Base-by-base conservation (phyloP, 2,797 vertebrate species). In the Sebastolobus alascanus region DNA sequence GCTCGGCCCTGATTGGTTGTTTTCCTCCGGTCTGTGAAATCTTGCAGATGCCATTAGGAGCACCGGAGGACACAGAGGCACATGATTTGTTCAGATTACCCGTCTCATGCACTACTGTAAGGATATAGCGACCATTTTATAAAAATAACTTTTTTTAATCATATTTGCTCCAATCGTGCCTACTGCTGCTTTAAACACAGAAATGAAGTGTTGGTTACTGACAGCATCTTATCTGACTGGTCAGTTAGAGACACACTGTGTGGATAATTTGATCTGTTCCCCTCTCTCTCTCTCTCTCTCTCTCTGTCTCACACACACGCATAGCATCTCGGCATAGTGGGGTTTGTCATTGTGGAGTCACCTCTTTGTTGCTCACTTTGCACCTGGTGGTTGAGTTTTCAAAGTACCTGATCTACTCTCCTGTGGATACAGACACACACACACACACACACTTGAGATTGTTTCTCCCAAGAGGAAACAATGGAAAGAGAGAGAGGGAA, bases 301-400 rank as follows among this genome's bases (percentile, higher is more conserved):
- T 50, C 46, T 5, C 38, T 11, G 25, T 22, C 4, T 13, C 46
- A n/a, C 22, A 76, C 52, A 60, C 1, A 31, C 14, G 6, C 3
- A 5, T 13, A 43, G 50, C 35, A 40, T 68, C 52, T 33, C 1
- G 1, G 54, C 38, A 61, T 8, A 13, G 12, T 13, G 18, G 6
- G 13, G 35, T 61, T 69, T 46, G 61, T 85, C 84, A 65, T 80
- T 80, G 68, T 67, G 60, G 55, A 73, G 59, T 73, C 60, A 71
- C 73, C 25, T 52, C 40, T 60, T 68, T 46, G 27, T 35, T 35
- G 9, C 71, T 72, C 46, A 2, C 46, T n/a, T 58, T 59, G 66
- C 81, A 83, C 60, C 65, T 58, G 68, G 50, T 35, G 3, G 8
- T 33, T 29, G 38, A 66, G 73, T 38, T 66, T 31, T 65, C 60